Percentiles rank a stretch among this genome's conserved stretches.
Evolutionary conservation across 2,888 invertebrate genomes (phyloP).

Genomic region (Synergus laeviventris): DNA sequence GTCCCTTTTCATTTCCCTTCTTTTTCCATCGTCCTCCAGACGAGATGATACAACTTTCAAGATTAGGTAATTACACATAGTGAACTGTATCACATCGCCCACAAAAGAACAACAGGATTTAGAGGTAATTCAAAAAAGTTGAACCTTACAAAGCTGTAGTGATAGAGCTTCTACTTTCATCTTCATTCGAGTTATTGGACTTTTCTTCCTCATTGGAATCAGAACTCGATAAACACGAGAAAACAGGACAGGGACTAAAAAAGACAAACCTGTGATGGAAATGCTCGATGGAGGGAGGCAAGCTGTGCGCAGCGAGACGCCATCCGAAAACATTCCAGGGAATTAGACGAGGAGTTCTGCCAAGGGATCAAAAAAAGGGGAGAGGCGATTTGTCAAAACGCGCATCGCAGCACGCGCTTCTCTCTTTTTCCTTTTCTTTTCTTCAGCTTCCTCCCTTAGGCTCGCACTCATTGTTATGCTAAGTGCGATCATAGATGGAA

Average conservation of each 20-base stretch:
- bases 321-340: conserved; percentile 73
- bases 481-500: conserved; percentile 65
- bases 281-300: conserved; percentile 64
- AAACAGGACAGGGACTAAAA: conserved; percentile 16
- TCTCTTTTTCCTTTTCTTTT: conserved; percentile 42
- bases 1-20: conserved; percentile 42
- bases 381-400: conserved; percentile 71
- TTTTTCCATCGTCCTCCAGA: neutral
- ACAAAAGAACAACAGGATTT: no score
- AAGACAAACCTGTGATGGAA: conserved; percentile 17
- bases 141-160: no score
- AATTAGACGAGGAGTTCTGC: conserved; percentile 71
- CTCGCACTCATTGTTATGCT: conserved; percentile 69
- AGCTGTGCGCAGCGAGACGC: conserved; percentile 72
- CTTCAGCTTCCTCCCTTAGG: conserved; percentile 50
- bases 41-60: conserved; percentile 3
- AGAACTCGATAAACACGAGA: conserved; percentile 16
- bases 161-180: no score
- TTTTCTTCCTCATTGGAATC: neutral
- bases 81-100: neutral
- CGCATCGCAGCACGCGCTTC: conserved; percentile 61
- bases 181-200: no score
- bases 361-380: conserved; percentile 62
- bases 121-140: no score
- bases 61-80: conserved; percentile 25